Conservation (phyloP, 2,113 vertebrate species). For the Anhinga anhinga region DNA sequence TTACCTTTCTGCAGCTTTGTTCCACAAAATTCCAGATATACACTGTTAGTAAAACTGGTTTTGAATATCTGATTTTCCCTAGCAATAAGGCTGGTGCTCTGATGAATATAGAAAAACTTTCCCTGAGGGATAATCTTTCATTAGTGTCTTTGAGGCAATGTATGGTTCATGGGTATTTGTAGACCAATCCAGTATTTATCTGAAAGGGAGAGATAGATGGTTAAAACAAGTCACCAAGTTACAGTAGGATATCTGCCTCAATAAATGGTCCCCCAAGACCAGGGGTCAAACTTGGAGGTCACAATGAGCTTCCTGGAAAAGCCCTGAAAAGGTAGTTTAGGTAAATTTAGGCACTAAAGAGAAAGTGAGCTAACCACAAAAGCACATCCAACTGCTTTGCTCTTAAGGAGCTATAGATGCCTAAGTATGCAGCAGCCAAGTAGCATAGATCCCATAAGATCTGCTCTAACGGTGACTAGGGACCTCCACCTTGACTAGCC, state of each 20-base stretch:
- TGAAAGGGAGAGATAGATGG: not conserved
- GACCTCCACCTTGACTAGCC: not conserved
- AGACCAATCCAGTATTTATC: not conserved
- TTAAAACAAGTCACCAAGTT: not conserved
- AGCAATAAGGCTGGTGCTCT: not conserved
- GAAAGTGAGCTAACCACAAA: not conserved
- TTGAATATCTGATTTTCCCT: not conserved
- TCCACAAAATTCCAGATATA: not conserved
- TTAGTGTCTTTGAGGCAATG: not conserved
- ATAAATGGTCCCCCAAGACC: not conserved
- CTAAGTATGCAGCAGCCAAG: not conserved
- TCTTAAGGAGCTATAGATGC: not conserved
- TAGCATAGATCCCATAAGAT: not conserved
- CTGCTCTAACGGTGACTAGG: not conserved
- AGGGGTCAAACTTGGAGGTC: not conserved
- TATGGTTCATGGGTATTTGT: rapidly evolving
- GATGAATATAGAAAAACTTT: not conserved
- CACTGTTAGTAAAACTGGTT: not conserved
- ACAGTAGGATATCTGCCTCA: not conserved
- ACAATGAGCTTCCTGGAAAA: not conserved
- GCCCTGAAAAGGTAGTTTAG: not conserved
- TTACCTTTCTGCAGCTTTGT: not conserved
- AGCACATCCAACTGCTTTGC: not conserved
- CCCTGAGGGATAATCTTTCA: not conserved
- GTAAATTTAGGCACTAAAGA: not conserved